Percentiles rank a stretch among this genome's conserved stretches.
Conservation (phyloP, 1,140 invertebrate genomes). For the Lepidurus apus region DNA sequence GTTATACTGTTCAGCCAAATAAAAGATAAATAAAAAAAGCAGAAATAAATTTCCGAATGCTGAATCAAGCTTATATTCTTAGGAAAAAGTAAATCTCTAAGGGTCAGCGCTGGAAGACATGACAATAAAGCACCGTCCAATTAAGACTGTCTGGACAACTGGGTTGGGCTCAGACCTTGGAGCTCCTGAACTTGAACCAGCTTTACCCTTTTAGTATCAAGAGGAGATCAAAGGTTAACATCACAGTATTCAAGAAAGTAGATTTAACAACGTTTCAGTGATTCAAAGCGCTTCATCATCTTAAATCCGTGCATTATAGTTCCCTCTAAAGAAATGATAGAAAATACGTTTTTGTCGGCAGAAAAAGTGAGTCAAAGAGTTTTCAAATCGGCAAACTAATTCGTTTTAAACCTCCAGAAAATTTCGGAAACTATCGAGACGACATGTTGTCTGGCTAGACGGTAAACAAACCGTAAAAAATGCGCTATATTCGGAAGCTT, state of each 20-base stretch:
- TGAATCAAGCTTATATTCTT: not conserved
- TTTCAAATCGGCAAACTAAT: not conserved
- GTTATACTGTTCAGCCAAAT: not conserved
- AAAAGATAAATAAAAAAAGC: not conserved
- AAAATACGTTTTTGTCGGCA: not conserved
- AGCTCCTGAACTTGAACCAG: not conserved
- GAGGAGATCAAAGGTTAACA: not conserved
- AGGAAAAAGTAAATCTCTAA: not conserved
- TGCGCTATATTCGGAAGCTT: not conserved
- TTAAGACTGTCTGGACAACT: conserved; percentile 4
- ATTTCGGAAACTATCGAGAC: not conserved
- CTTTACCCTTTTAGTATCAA: not conserved
- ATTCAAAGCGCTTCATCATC: not conserved
- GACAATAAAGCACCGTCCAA: conserved; percentile 13
- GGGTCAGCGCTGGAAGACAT: not conserved
- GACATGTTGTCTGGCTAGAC: not conserved
- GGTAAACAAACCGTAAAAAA: conserved; percentile 10
- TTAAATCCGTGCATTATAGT: too few relatives aligned
- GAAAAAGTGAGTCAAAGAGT: not conserved
- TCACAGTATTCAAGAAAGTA: not conserved
- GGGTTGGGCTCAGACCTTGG: not conserved
- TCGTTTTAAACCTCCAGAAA: not conserved
- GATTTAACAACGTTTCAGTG: not conserved
- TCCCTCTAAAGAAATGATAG: not conserved
- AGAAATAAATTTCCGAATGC: not conserved